phyloP scores from a whole-genome alignment of 2,888 invertebrate species.

The Schrankia costaestrigalis region DNA sequence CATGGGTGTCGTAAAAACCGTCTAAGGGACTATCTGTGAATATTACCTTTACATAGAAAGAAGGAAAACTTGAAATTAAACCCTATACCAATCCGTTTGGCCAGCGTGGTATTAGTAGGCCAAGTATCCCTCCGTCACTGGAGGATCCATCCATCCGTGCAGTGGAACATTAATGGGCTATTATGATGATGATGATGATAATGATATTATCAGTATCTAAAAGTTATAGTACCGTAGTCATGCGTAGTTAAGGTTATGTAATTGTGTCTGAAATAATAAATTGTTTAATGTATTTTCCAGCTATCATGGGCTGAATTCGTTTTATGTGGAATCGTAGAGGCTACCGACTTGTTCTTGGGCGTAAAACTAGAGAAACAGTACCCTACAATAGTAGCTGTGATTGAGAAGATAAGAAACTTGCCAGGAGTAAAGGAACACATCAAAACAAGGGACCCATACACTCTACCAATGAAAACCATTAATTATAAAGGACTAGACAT shows the following conservation, averaged over 20 bases:
- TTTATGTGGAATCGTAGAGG: slow-evolving; percentile 57
- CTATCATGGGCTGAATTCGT: slow-evolving; percentile 67
- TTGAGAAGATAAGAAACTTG: slow-evolving; percentile 43
- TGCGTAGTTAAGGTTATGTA: not conserved
- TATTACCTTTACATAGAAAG: too few species aligned
- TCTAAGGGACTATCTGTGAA: too few species aligned
- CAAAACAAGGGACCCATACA: slow-evolving; percentile 43
- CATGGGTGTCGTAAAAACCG: too few species aligned
- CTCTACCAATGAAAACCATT: not conserved
- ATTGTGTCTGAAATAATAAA: not conserved
- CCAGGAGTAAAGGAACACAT: slow-evolving; percentile 65
- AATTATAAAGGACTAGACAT: slow-evolving; percentile 3
- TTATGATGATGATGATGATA: too few species aligned
- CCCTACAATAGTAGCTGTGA: slow-evolving; percentile 41
- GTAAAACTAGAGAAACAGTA: slow-evolving; percentile 52
- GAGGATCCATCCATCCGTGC: too few species aligned
- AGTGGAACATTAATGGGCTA: too few species aligned
- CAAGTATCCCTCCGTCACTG: too few species aligned
- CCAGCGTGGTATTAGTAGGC: too few species aligned
- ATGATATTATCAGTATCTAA: too few species aligned
- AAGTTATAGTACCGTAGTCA: too few species aligned
- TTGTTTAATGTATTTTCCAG: slow-evolving; percentile 44
- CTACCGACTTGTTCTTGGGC: slow-evolving; percentile 43
- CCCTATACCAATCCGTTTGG: too few species aligned
- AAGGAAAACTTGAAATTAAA: too few species aligned